Percentiles rank a stretch among this genome's conserved stretches.
phyloP scores from a whole-genome alignment of 1,140 invertebrate species.

The Carcinoscorpius rotundicauda region DNA sequence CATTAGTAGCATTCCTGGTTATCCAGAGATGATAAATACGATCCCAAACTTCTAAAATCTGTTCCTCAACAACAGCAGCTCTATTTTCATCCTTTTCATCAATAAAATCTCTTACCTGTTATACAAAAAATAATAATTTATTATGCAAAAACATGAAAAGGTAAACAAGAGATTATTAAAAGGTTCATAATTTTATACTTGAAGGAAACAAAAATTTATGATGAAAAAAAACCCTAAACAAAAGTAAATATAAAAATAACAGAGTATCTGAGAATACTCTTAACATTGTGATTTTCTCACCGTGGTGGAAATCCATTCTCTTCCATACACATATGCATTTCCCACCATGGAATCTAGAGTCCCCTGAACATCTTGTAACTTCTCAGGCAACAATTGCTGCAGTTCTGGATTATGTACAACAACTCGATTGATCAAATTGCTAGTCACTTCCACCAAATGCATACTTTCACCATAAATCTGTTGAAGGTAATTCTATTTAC shows the following conservation, averaged over 20 bases:
- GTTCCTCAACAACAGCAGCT: slow-evolving; percentile 71
- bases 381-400: slow-evolving; percentile 51
- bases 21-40: slow-evolving; percentile 85
- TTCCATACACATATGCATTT: slow-evolving; percentile 81
- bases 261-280: background rate
- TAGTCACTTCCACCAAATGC: slow-evolving; percentile 74
- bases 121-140: background rate
- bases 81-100: slow-evolving; percentile 68
- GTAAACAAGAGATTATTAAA: too few species aligned
- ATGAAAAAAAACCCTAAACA: too few species aligned
- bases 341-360: slow-evolving; percentile 75
- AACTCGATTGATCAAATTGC: slow-evolving; percentile 79
- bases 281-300: slow-evolving; percentile 38
- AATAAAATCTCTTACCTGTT: slow-evolving; percentile 56
- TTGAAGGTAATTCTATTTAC: too few species aligned
- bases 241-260: too few species aligned
- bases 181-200: too few species aligned
- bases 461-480: slow-evolving; percentile 91
- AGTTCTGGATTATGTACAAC: slow-evolving; percentile 76
- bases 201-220: too few species aligned
- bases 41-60: slow-evolving; percentile 87
- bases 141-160: too few species aligned
- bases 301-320: slow-evolving; percentile 65
- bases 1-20: slow-evolving; percentile 42
- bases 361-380: slow-evolving; percentile 35